phyloP scores from a whole-genome alignment of 2,797 vertebrate species.

The Falco rusticolus region DNA sequence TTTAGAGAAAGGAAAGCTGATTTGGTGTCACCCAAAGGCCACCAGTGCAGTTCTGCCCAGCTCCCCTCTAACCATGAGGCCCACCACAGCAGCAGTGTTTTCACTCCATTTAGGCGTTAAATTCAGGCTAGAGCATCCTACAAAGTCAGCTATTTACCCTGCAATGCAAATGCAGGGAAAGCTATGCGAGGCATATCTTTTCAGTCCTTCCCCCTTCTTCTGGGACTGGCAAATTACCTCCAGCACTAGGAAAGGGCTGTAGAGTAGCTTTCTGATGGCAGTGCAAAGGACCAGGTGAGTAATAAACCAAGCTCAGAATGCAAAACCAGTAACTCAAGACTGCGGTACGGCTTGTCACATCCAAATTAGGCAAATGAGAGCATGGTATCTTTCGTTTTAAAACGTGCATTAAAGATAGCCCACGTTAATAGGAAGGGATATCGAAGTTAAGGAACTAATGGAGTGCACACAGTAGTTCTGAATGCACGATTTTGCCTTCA shows the following conservation, averaged over 20 bases:
- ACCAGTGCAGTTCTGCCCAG: background rate
- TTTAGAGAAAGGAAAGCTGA: background rate
- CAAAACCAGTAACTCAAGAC: background rate
- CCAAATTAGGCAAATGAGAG: background rate
- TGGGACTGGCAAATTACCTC: background rate
- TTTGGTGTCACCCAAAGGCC: background rate
- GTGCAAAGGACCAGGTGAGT: background rate
- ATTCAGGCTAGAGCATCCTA: background rate
- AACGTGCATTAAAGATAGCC: background rate
- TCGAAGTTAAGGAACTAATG: background rate
- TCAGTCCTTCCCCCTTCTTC: background rate
- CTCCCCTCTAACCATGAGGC: background rate
- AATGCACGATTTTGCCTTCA: rapidly evolving
- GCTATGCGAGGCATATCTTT: background rate
- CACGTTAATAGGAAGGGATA: background rate
- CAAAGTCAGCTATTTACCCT: background rate
- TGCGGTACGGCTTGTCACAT: background rate
- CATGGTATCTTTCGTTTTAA: background rate
- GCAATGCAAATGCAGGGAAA: background rate
- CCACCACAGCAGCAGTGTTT: background rate
- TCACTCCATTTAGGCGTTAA: background rate
- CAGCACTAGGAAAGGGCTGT: background rate
- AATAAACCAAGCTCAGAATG: background rate
- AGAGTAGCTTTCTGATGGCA: background rate
- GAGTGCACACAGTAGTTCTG: background rate